A percentile compares a stretch with the other conserved stretches of the same genome.
Conservation (phyloP, 1,140 invertebrate species). For the Steinernema feltiae region DNA sequence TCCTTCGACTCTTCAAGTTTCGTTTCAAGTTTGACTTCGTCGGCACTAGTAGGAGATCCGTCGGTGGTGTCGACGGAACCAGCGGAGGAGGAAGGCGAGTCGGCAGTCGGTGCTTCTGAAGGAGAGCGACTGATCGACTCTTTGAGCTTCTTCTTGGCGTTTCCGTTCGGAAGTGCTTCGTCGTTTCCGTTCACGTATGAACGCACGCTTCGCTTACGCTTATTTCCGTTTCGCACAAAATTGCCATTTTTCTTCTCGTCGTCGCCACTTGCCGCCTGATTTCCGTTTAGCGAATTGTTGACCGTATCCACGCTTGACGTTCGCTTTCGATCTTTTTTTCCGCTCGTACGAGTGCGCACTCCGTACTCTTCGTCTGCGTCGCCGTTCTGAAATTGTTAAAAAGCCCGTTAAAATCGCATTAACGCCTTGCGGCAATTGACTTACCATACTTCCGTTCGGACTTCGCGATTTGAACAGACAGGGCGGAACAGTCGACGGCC, state of each 20-base stretch:
- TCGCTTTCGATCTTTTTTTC: constrained; percentile 34
- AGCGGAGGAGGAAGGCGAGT: not conserved
- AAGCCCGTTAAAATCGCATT: not conserved
- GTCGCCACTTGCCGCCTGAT: constrained; percentile 19
- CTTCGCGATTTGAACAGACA: constrained; percentile 67
- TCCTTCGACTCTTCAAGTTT: constrained; percentile 23
- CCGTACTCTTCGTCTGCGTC: constrained; percentile 32
- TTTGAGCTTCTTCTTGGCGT: constrained; percentile 17
- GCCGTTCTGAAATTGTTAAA: not conserved
- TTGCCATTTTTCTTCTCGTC: constrained; percentile 6
- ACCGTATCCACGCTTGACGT: constrained; percentile 21
- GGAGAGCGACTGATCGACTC: constrained; percentile 21
- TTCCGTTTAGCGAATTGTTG: not conserved
- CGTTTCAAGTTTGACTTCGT: not conserved
- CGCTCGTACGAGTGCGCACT: constrained; percentile 30
- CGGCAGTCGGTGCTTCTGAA: not conserved
- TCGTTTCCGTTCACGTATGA: constrained; percentile 26
- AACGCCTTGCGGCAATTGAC: not conserved
- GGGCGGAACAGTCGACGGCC: constrained; percentile 58
- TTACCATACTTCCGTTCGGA: constrained; percentile 16
- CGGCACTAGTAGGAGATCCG: not conserved
- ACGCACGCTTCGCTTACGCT: not conserved
- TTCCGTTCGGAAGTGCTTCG: constrained; percentile 17
- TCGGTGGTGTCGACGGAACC: not conserved
- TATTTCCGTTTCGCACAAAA: not conserved